Base-by-base conservation (phyloP, 2,797 vertebrate species). In the Synanceia verrucosa region DNA sequence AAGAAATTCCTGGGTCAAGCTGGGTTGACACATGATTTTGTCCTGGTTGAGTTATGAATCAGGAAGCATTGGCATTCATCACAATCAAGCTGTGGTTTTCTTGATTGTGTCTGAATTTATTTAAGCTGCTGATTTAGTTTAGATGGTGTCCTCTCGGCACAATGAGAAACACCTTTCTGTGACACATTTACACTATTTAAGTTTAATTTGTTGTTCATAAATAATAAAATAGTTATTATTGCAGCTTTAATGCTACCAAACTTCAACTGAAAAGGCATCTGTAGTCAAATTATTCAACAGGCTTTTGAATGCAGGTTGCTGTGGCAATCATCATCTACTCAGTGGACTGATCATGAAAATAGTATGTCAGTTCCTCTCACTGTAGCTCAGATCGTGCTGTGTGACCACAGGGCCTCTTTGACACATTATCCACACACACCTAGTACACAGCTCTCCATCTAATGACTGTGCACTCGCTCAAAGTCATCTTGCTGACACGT, bases 311-410 rank as follows among this genome's bases (percentile, higher is more conserved):
- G 53, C 26, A 5, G 57, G 33, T 47, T 55, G 68, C 65, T 55
- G 56, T 63, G 55, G 43, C 60, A 73, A 75, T 82, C 74, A 69
- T 78, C 44, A 78, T 82, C 70, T 62, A 65, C 55, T 81, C 28
- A 71, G 60, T 33, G 34, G 53, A 78, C 29, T 70, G 82, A 84
- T 91, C 81, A 78, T 88, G 82, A 83, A 69, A 81, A 69, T 66
- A 33, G 50, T 58, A 64, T 65, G 63, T 58, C 76, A 63, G 31
- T 74, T 74, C 23, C 59, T 41, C 70, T 78, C 34, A 4, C 67
- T 73, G 76, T 53, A 55, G 70, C 66, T 79, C 58, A 58, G 55
- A 66, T 60, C 79, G 69, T 64, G 80, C 70, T 82, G 72, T 70
- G 75, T 76, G 81, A 72, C 76, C 31, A 56, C 74, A 50, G 60